Base-by-base conservation (phyloP, 2,888 invertebrate species). In the Proisotoma minuta region DNA sequence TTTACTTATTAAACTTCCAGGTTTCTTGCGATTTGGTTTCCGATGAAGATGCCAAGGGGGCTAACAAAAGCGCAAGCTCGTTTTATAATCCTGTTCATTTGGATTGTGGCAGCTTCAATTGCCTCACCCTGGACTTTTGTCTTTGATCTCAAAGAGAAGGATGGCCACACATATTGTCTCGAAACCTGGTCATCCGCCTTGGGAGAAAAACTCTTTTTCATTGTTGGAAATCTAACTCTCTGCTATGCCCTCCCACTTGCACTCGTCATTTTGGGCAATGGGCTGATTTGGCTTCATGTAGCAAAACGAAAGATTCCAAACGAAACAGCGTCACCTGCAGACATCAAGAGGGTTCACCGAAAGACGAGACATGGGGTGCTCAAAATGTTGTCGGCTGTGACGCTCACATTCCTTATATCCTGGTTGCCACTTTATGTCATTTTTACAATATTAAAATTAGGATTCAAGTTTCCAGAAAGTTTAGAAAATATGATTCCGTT, bases 1-100 rank as follows among this genome's bases (percentile, higher is more conserved):
- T 34, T 34, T 10, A 34, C 15, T 34, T 8, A 34, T 34, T 34
- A 34, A 34, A 10, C 34, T 34, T 34, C 15, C 34, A 94, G 94
- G 81, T 94, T 94, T 78, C 83, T 95, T 74, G 95, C 94, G 53
- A 95, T 95, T 74, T 95, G 94, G 88, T 93, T 91, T 87, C 92
- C 93, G 1, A 79, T 94, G 75, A 90, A 90, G 60, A 62, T 60
- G 40, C 66, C 61, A 3, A 72, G 76, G 34, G 76, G 77, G 39
- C 75, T 79, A 57, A 76, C 77, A 2, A 75, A 75, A n/a, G 71
- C 74, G n/a, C 72, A 76, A n/a, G 77, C 78, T 1, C 73, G 76
- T 20, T 60, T 75, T n/a, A 76, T 77, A 52, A 77, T 79, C 43
- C 69, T 76, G 1, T 58, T 75, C 40, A 78, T 79, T 48, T 79